A percentile compares a stretch with the other conserved stretches of the same genome.
These are phyloP conservation scores for Sphecodes monilicornis DNA, from an alignment of 2,888 invertebrate species.

Conservation along the genomic window DNA sequence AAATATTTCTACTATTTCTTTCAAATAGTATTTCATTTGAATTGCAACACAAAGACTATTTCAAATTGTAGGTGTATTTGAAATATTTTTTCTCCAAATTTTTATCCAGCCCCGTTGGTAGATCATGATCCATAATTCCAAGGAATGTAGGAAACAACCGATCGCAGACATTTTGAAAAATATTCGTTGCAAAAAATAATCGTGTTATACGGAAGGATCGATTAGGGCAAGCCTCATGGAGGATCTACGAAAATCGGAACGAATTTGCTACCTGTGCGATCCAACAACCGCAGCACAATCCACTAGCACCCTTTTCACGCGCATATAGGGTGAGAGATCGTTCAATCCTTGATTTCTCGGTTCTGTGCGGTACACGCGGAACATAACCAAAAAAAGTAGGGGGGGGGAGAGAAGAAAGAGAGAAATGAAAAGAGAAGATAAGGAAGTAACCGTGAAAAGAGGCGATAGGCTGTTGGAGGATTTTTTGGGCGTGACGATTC, in stretches of 20 bases:
- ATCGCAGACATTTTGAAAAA: background rate
- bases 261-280: conserved; percentile 38
- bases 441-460: conserved; percentile 54
- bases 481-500: conserved; percentile 83
- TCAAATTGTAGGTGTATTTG: too few species aligned
- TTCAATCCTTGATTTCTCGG: conserved; percentile 45
- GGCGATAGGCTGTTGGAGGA: conserved; percentile 62
- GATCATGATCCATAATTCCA: background rate
- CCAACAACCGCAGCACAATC: conserved; percentile 33
- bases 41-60: too few species aligned
- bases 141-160: background rate
- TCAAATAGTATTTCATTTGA: too few species aligned
- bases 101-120: too few species aligned
- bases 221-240: too few species aligned
- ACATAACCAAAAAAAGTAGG: background rate
- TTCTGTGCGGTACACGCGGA: conserved; percentile 25
- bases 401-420: background rate
- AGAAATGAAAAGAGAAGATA: conserved; percentile 29
- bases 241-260: conserved; percentile 6
- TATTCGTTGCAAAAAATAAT: background rate
- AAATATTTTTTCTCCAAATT: too few species aligned
- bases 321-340: conserved; percentile 27
- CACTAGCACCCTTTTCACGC: conserved; percentile 23
- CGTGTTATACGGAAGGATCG: background rate
- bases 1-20: too few species aligned